phyloP scores from a whole-genome alignment of 2,113 vertebrate species.

The Cinclus mexicanus region DNA sequence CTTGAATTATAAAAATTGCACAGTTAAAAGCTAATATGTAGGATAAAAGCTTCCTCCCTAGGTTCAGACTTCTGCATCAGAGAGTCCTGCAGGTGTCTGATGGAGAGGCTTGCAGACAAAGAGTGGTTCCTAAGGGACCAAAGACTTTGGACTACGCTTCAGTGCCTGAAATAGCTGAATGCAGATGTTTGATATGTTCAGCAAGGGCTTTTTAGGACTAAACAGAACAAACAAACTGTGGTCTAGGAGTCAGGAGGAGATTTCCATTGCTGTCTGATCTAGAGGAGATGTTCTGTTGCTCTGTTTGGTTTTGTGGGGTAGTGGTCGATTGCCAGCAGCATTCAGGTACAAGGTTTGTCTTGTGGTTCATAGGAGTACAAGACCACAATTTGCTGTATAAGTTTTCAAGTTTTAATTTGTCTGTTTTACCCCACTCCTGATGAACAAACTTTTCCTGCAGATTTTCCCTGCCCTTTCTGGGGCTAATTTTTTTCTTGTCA shows the following conservation, averaged over 20 bases:
- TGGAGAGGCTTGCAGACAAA: not conserved
- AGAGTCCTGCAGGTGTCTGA: not conserved
- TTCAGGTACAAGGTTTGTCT: not conserved
- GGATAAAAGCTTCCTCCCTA: not conserved
- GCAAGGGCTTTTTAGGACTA: not conserved
- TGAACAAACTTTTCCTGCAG: not conserved
- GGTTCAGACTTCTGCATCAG: not conserved
- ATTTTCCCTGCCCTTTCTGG: not conserved
- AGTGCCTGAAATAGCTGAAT: not conserved
- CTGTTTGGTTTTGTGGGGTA: not conserved
- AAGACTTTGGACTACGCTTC: not conserved
- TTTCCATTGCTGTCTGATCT: not conserved
- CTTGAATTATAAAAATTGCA: not conserved
- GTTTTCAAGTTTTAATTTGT: not conserved
- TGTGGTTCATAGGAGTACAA: not conserved
- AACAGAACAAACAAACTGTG: not conserved
- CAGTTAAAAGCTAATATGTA: not conserved
- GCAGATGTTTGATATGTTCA: not conserved
- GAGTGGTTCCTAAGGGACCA: not conserved
- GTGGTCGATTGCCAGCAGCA: not conserved
- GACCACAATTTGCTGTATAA: not conserved
- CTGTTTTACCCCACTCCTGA: not conserved
- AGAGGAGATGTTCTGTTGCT: not conserved
- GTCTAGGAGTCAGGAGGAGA: not conserved
- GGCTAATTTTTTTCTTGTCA: not conserved